These are phyloP conservation scores for Odontomyia ornata DNA, from an alignment of 2,888 invertebrate species.

Conservation along the genomic window DNA sequence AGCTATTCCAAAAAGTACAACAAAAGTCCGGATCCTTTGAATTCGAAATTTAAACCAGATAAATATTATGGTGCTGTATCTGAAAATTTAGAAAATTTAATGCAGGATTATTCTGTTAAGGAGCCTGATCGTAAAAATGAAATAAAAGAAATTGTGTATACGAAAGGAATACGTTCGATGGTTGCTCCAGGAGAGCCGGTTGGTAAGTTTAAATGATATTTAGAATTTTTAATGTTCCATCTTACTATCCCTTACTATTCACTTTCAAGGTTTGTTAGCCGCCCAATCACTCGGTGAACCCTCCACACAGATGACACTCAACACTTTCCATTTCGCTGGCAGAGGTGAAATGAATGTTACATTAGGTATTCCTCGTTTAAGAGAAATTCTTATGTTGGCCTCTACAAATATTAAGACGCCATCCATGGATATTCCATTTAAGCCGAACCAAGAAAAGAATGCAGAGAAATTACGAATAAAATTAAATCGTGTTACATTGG, in stretches of 20 bases:
- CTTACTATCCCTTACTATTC: neutral
- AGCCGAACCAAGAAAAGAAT: constrained; percentile 65
- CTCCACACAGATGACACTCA: constrained; percentile 99
- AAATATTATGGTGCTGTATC: constrained; percentile 83
- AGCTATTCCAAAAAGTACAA: constrained; percentile 65
- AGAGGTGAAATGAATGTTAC: constrained; percentile 99
- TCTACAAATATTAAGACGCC: constrained; percentile 95
- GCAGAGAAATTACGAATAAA: constrained; percentile 77
- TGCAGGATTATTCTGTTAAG: constrained; percentile 70
- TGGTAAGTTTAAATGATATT: constrained; percentile 50
- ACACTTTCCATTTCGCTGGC: constrained; percentile 99
- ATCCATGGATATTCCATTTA: constrained; percentile 92
- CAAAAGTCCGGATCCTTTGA: constrained; percentile 79
- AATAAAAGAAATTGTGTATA: constrained; percentile 76
- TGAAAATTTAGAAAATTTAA: constrained; percentile 78
- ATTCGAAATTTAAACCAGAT: constrained; percentile 76
- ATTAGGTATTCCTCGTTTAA: constrained; percentile 95
- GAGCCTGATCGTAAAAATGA: constrained; percentile 63
- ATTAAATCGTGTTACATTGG: constrained; percentile 80
- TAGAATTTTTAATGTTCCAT: neutral
- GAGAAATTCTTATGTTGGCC: constrained; percentile 97
- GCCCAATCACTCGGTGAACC: constrained; percentile 99
- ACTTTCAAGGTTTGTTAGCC: constrained; percentile 78
- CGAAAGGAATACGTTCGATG: constrained; percentile 80
- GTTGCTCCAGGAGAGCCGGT: constrained; percentile 96